These are phyloP conservation scores for Drepana falcataria DNA, from an alignment of 2,888 invertebrate genomes.

Conservation along the genomic window DNA sequence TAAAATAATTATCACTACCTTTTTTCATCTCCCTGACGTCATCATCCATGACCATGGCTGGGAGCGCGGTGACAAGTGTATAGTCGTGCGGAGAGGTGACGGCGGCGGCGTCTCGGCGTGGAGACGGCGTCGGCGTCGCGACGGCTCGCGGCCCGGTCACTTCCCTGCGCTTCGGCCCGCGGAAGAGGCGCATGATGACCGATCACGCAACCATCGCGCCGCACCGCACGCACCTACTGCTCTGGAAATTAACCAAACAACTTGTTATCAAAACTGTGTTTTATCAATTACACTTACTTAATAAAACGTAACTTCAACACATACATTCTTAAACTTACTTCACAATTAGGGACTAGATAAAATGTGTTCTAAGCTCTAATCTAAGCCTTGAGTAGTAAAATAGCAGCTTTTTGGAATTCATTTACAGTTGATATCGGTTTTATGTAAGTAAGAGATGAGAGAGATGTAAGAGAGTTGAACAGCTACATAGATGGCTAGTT, in stretches of 20 bases:
- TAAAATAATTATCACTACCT: conserved; percentile 42
- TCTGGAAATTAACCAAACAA: conserved; percentile 22
- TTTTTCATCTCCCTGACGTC: conserved; percentile 80
- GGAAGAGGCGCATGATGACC: conserved; percentile 82
- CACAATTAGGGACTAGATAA: too few species aligned
- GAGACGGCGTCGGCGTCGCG: conserved; percentile 64
- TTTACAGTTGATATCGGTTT: too few species aligned
- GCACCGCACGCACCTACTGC: conserved; percentile 47
- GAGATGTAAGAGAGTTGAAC: too few species aligned
- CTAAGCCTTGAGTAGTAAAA: too few species aligned
- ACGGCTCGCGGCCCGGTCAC: conserved; percentile 77
- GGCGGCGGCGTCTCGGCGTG: conserved; percentile 59
- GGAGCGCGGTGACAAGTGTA: conserved; percentile 86
- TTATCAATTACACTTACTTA: too few species aligned
- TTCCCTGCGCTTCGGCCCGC: conserved; percentile 82
- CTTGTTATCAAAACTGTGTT: too few species aligned
- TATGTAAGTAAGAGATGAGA: too few species aligned
- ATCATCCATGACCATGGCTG: conserved; percentile 87
- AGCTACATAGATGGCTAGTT: not conserved
- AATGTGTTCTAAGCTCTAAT: too few species aligned
- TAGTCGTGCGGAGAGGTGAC: conserved; percentile 82
- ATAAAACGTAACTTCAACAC: too few species aligned
- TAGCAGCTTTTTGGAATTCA: too few species aligned
- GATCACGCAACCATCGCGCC: conserved; percentile 71
- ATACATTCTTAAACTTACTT: too few species aligned